A percentile compares a stretch with the other conserved stretches of the same genome.
Conservation (phyloP, 2,113 vertebrate species). For the Setophaga coronata region DNA sequence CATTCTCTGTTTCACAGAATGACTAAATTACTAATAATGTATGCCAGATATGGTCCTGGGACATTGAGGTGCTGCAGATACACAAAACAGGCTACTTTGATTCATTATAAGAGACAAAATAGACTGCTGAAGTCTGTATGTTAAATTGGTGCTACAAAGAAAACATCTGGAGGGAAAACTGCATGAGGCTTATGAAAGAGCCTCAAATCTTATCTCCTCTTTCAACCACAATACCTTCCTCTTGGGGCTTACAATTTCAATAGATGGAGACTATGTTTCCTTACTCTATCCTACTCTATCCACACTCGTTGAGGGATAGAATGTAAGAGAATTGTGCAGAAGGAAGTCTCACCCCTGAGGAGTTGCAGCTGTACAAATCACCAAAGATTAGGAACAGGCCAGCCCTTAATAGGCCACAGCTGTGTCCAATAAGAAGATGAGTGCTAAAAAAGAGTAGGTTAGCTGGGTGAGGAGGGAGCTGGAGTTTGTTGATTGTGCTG, state of each 20-base stretch:
- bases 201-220: not conserved
- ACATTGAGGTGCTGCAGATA: not conserved
- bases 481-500: no score
- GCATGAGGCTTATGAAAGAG: not conserved
- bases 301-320: no score
- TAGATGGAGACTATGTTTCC: not conserved
- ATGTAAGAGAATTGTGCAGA: no score
- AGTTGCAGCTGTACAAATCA: no score
- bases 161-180: accelerated
- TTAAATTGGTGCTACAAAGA: not conserved
- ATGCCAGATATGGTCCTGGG: not conserved
- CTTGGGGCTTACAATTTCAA: not conserved
- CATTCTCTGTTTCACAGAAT: not conserved
- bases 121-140: not conserved
- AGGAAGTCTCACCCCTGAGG: no score
- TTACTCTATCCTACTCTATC: not conserved
- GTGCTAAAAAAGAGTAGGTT: no score
- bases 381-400: no score
- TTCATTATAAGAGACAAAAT: not conserved
- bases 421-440: no score
- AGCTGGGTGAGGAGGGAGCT: no score
- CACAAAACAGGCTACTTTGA: not conserved
- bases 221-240: not conserved
- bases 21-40: not conserved
- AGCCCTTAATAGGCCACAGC: no score